A percentile compares a stretch with the other conserved stretches of the same genome.
These are phyloP conservation scores for Chelmon rostratus DNA, from an alignment of 2,797 vertebrate genomes.

Conservation along the genomic window DNA sequence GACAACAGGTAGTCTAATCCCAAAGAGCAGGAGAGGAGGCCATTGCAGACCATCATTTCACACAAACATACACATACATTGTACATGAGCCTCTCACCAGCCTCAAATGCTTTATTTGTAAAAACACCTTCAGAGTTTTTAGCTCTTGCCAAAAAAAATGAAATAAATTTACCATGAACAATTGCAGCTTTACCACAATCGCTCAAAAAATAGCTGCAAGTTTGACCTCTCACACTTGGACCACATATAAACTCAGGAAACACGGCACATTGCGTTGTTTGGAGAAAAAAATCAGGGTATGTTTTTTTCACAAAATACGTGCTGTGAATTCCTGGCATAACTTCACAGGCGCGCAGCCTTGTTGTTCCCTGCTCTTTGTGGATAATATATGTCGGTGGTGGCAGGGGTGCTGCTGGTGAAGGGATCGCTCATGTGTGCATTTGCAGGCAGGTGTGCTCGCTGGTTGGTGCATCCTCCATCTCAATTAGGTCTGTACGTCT, in stretches of 20 bases:
- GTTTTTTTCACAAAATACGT: slow-evolving; percentile 29
- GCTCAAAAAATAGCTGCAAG: background rate
- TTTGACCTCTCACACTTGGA: slow-evolving; percentile 42
- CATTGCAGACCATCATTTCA: slow-evolving; percentile 52
- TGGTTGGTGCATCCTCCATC: slow-evolving; percentile 35
- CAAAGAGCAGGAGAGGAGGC: background rate
- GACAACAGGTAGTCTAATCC: slow-evolving; percentile 37
- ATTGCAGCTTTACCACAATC: slow-evolving; percentile 22
- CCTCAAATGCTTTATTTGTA: slow-evolving; percentile 21
- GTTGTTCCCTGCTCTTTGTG: slow-evolving; percentile 64
- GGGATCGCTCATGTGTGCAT: slow-evolving; percentile 48
- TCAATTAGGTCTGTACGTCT: slow-evolving; percentile 34
- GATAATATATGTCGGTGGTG: slow-evolving; percentile 66
- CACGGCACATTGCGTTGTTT: slow-evolving; percentile 43
- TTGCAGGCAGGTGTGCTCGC: slow-evolving; percentile 45
- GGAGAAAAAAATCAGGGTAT: slow-evolving; percentile 44
- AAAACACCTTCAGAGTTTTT: background rate
- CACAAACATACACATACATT: slow-evolving; percentile 46
- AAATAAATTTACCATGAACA: slow-evolving; percentile 19
- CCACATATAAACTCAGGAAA: slow-evolving; percentile 49
- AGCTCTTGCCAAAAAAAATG: background rate
- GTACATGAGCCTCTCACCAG: slow-evolving; percentile 42
- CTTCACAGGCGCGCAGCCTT: slow-evolving; percentile 62
- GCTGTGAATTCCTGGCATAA: slow-evolving; percentile 68
- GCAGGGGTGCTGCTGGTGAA: slow-evolving; percentile 46